Evolutionary conservation across 2,888 invertebrate genomes (phyloP).

Genomic region (Lissonota sp.): DNA sequence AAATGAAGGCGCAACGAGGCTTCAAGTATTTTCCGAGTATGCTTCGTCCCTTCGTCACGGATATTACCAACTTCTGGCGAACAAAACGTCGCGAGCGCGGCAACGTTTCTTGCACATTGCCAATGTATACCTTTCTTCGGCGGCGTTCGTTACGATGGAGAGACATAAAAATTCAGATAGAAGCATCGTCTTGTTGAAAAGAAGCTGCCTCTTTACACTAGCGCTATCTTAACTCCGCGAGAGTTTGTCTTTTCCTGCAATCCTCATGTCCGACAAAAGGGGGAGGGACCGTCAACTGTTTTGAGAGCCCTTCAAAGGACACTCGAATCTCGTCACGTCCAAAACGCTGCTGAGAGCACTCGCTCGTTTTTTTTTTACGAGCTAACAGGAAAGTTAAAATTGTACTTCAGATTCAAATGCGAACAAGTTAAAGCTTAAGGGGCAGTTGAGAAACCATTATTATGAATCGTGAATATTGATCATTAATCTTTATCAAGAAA

Average conservation of each 20-base stretch:
- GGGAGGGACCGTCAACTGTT: constrained; percentile 51
- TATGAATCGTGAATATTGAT: no score
- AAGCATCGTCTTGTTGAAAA: not conserved
- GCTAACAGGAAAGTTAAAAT: no score
- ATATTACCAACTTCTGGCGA: not conserved
- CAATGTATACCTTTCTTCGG: not conserved
- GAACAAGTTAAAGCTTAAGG: no score
- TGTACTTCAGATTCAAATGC: no score
- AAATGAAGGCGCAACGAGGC: constrained; percentile 43
- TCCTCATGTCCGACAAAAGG: constrained; percentile 64
- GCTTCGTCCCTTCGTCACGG: not conserved
- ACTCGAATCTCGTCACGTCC: constrained; percentile 68
- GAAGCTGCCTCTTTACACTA: constrained; percentile 34
- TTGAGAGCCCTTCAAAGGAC: constrained; percentile 10
- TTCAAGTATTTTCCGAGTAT: constrained; percentile 33
- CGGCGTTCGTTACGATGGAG: no score
- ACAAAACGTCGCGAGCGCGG: not conserved
- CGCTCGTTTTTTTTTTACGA: constrained; percentile 35
- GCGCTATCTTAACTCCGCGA: constrained; percentile 12
- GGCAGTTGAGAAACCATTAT: no score
- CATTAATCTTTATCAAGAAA: no score
- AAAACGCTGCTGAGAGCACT: constrained; percentile 55
- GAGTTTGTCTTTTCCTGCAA: constrained; percentile 65
- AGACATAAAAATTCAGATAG: no score
- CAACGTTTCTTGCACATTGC: not conserved